These are phyloP conservation scores for Eumacrocentrus americanus DNA, from an alignment of 2,888 invertebrate genomes.

Conservation along the genomic window DNA sequence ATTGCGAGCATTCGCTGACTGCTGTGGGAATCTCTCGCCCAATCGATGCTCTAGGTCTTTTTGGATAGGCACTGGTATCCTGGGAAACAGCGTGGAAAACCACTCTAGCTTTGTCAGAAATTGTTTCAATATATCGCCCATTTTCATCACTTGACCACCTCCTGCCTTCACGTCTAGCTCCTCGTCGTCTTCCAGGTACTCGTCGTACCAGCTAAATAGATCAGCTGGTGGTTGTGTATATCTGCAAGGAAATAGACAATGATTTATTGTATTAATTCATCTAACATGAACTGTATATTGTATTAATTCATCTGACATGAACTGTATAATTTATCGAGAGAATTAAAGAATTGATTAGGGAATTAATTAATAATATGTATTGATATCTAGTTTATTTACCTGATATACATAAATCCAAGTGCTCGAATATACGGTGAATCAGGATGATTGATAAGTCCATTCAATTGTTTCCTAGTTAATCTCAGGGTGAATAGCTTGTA, in stretches of 20 bases:
- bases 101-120: constrained; percentile 96
- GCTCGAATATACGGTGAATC: constrained; percentile 98
- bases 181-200: constrained; percentile 95
- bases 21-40: constrained; percentile 67
- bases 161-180: constrained; percentile 98
- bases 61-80: constrained; percentile 97
- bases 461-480: constrained; percentile 96
- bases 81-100: constrained; percentile 97
- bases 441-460: constrained; percentile 90
- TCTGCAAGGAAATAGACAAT: no score
- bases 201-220: constrained; percentile 96
- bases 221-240: constrained; percentile 97
- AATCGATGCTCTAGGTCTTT: constrained; percentile 86
- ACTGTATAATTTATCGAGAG: no score
- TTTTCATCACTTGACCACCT: constrained; percentile 89
- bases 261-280: no score
- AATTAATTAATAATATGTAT: constrained; percentile 40
- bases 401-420: constrained; percentile 83
- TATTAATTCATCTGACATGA: no score
- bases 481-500: constrained; percentile 97
- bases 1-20: constrained; percentile 58
- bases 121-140: constrained; percentile 91
- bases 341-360: no score
- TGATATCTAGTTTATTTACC: constrained; percentile 63
- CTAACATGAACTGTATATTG: no score